Evolutionary conservation across 2,888 invertebrate genomes (phyloP).

Genomic region (Plusia festucae): DNA sequence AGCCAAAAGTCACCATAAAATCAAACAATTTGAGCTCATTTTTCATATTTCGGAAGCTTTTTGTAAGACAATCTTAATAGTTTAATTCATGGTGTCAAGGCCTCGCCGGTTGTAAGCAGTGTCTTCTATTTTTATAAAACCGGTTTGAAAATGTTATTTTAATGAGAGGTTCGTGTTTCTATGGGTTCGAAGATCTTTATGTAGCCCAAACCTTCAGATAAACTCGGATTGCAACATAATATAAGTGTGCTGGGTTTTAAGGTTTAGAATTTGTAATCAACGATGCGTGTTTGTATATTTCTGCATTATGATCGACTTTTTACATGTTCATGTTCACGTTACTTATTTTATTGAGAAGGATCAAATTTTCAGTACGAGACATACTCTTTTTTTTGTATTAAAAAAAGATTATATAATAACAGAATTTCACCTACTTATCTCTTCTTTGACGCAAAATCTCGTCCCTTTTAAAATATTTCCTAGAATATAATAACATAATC

Average conservation of each 20-base stretch:
- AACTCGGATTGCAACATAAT: slow-evolving; percentile 4
- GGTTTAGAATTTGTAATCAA: no score
- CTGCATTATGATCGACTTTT: no score
- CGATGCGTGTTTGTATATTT: not conserved
- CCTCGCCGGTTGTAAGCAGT: not conserved
- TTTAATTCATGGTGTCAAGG: slow-evolving; percentile 39
- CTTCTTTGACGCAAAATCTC: no score
- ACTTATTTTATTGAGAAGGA: no score
- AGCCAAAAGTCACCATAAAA: not conserved
- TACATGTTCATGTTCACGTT: no score
- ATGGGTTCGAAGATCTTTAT: not conserved
- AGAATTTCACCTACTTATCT: no score
- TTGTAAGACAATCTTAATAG: not conserved
- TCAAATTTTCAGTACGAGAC: no score
- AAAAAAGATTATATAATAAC: no score
- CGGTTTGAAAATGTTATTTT: slow-evolving; percentile 17
- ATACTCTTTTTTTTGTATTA: no score
- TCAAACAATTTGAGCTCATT: slow-evolving; percentile 12
- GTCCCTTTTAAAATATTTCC: no score
- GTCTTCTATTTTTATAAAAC: slow-evolving; percentile 28
- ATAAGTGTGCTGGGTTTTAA: not conserved
- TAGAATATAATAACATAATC: no score
- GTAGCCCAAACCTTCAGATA: not conserved
- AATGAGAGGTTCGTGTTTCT: slow-evolving; percentile 8
- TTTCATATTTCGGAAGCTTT: slow-evolving; percentile 3